A percentile compares a stretch with the other conserved stretches of the same genome.
These are phyloP conservation scores for Cyprinodon tularosa DNA, from an alignment of 2,113 vertebrate genomes.

Conservation along the genomic window DNA sequence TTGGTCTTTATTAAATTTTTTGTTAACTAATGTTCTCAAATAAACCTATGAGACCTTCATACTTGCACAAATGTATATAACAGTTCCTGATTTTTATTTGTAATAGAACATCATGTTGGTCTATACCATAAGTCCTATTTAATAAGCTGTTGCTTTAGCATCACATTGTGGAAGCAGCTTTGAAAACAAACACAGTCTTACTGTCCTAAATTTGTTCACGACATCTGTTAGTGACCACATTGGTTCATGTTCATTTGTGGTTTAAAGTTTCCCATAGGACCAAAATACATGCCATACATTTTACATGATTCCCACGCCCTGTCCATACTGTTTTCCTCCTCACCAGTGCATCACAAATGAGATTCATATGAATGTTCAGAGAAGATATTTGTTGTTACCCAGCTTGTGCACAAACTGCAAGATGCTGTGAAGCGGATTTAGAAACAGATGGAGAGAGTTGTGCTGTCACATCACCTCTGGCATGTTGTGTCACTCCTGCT, in stretches of 20 bases:
- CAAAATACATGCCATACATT: background rate
- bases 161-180: background rate
- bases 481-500: conserved; percentile 91
- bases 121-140: background rate
- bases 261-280: background rate
- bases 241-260: background rate
- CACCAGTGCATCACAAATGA: conserved; percentile 40
- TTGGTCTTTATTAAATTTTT: background rate
- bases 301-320: background rate
- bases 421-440: conserved; percentile 51
- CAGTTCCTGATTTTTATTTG: background rate
- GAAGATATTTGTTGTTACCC: conserved; percentile 60
- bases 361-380: conserved; percentile 40
- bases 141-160: background rate
- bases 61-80: background rate
- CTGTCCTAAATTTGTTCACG: background rate
- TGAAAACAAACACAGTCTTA: background rate
- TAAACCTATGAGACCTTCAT: background rate
- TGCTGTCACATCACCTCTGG: conserved; percentile 89
- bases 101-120: background rate
- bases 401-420: conserved; percentile 34
- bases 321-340: background rate
- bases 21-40: background rate
- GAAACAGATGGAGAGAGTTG: conserved; percentile 66
- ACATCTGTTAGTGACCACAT: background rate